phyloP scores from a whole-genome alignment of 2,113 vertebrate species.

The Oenanthe melanoleuca region DNA sequence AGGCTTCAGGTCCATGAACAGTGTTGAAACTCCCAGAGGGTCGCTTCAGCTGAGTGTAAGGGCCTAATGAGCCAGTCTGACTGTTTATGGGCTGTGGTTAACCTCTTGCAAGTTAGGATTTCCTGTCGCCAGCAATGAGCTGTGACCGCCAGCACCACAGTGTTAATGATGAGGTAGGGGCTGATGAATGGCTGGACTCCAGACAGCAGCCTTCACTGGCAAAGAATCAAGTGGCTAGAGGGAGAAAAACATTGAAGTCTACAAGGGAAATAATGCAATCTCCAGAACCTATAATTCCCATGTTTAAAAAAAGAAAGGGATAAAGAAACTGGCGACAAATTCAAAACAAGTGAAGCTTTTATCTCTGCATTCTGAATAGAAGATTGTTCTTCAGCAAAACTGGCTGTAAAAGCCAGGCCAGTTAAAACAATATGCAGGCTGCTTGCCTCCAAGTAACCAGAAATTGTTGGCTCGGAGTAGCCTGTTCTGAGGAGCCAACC shows the following conservation, averaged over 20 bases:
- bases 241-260: constrained; percentile 69
- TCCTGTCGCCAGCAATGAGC: constrained; percentile 69
- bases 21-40: constrained; percentile 47
- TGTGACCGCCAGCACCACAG: constrained; percentile 66
- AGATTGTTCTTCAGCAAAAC: constrained; percentile 76
- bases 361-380: constrained; percentile 75
- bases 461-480: constrained; percentile 74
- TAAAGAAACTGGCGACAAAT: constrained; percentile 63
- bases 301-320: constrained; percentile 69
- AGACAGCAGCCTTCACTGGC: constrained; percentile 71
- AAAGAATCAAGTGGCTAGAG: constrained; percentile 60
- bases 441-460: constrained; percentile 75
- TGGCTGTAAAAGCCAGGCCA: constrained; percentile 75
- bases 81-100: constrained; percentile 68
- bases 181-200: constrained; percentile 70
- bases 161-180: constrained; percentile 61
- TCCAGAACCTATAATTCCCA: constrained; percentile 77
- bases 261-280: constrained; percentile 72
- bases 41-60: constrained; percentile 27
- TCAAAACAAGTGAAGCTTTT: constrained; percentile 76
- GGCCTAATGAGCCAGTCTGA: constrained; percentile 61
- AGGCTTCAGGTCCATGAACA: background rate
- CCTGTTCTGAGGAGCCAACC: constrained; percentile 72
- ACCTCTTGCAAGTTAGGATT: constrained; percentile 69
- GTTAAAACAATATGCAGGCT: constrained; percentile 77